Percentiles rank a stretch among this genome's conserved stretches.
These are phyloP conservation scores for Drosophila acutilabella DNA, from an alignment of 2,888 invertebrate genomes.

Conservation along the genomic window DNA sequence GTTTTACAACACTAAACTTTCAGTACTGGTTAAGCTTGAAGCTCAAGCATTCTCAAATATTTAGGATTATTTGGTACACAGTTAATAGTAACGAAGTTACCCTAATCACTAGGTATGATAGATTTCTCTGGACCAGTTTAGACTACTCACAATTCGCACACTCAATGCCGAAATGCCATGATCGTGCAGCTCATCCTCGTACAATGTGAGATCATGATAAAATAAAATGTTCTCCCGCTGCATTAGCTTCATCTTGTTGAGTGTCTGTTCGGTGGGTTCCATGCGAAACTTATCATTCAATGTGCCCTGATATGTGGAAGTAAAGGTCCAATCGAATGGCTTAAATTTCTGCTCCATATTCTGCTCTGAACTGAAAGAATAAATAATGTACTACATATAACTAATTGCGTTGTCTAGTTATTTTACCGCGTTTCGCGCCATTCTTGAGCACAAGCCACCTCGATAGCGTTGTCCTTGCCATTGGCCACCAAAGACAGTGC, in stretches of 20 bases:
- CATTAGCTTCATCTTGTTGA: conserved; percentile 95
- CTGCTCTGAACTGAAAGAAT: conserved; percentile 87
- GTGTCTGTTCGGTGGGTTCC: conserved; percentile 89
- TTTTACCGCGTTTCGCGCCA: conserved; percentile 95
- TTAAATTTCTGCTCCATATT: conserved; percentile 90
- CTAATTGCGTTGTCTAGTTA: background rate
- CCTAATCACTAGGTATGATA: too few species aligned
- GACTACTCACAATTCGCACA: conserved; percentile 94
- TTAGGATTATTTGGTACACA: too few species aligned
- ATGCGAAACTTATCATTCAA: conserved; percentile 87
- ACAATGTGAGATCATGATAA: conserved; percentile 96
- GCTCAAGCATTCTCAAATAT: too few species aligned
- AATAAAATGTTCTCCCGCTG: conserved; percentile 96
- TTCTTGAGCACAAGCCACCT: conserved; percentile 95
- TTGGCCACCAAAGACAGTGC: conserved; percentile 93
- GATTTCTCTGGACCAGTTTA: background rate
- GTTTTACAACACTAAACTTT: too few species aligned
- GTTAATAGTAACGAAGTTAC: too few species aligned
- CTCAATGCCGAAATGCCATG: conserved; percentile 96
- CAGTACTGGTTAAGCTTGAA: too few species aligned
- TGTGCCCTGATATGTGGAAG: conserved; percentile 95
- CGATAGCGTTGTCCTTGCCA: conserved; percentile 89
- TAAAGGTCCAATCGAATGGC: conserved; percentile 99
- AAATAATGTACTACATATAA: background rate
- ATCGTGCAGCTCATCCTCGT: conserved; percentile 99